Base-by-base conservation (phyloP, 2,888 invertebrate species). In the Oligia fasciuncula region DNA sequence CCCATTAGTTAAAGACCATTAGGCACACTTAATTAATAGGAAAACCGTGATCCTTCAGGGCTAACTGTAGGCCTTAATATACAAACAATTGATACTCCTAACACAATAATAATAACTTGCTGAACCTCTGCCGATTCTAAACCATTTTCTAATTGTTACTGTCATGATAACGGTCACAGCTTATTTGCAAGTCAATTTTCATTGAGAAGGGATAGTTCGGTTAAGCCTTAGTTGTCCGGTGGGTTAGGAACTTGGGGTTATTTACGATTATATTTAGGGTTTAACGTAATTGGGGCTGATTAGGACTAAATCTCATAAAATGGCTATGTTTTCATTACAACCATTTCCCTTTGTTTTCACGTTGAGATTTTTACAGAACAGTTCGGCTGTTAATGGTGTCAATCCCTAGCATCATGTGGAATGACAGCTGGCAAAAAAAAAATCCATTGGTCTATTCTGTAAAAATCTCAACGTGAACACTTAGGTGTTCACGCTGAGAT, bases 71-170 rank as follows among this genome's bases (percentile, higher is more conserved):
- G 29, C 49, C 14, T n/a, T 43, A 67, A 68, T 68, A 68, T 43
- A 11, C 46, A 43, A 68, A 57, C 17, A 83, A 83, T 57, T 57
- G 29, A 71, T 54, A 69, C 35, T 69, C 13, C 2, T 29, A 43
- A 60, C 0, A 77, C 70, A 69, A 86, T 86, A 71, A 79, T 43
- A 66, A 70, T 75, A 71, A 66, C 40, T 84, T 51, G n/a, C 57
- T 46, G 68, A 35, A 60, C 74, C 74, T 77, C 70, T 70, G 77
- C 75, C 43, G 17, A 63, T 17, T 63, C 43, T 17, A 76, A 69
- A 68, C 85, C 81, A 72, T 73, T 76, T 43, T 46, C 73, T 88
- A 84, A 88, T 86, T 81, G 84, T 76, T 77, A 84, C 65, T 51
- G 76, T 75, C 63, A 65, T 43, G 86, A 82, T 74, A 88, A 80